A percentile compares a stretch with the other conserved stretches of the same genome.
Evolutionary conservation across 2,113 vertebrate genomes (phyloP).

Genomic region (Trogon surrucura): DNA sequence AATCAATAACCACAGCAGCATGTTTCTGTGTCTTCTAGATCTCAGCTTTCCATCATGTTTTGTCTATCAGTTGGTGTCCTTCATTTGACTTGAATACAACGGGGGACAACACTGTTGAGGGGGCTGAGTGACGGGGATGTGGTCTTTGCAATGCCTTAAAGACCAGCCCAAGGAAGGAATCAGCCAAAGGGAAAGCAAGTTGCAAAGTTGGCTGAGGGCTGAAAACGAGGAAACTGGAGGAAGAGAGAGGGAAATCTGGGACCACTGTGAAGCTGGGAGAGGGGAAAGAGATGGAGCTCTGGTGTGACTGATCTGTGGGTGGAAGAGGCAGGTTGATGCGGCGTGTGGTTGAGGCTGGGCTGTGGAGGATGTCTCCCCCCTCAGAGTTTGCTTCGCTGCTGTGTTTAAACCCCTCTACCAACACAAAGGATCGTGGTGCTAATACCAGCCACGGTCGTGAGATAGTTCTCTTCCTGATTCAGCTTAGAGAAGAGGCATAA

Average conservation of each 20-base stretch:
- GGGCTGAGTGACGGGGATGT: neutral
- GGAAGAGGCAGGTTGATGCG: rapidly evolving
- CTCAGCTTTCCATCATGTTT: rapidly evolving
- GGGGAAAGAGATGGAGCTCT: neutral
- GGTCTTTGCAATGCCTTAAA: neutral
- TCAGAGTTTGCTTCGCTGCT: neutral
- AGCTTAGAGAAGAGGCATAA: neutral
- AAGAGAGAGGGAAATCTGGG: neutral
- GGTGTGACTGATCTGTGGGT: neutral
- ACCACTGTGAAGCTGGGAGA: neutral
- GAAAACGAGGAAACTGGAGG: neutral
- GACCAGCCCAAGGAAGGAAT: neutral
- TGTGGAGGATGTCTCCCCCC: neutral
- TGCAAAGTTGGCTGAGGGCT: neutral
- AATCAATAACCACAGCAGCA: neutral
- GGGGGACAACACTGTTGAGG: rapidly evolving
- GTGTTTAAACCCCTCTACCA: neutral
- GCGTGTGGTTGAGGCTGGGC: neutral
- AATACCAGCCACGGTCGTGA: neutral
- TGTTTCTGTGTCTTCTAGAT: rapidly evolving
- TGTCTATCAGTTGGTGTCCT: neutral
- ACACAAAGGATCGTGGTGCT: neutral
- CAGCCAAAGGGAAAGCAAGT: neutral
- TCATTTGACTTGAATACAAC: neutral
- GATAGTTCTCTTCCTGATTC: neutral